Base-by-base conservation (phyloP, 2,113 vertebrate species). In the Hydropotes inermis region DNA sequence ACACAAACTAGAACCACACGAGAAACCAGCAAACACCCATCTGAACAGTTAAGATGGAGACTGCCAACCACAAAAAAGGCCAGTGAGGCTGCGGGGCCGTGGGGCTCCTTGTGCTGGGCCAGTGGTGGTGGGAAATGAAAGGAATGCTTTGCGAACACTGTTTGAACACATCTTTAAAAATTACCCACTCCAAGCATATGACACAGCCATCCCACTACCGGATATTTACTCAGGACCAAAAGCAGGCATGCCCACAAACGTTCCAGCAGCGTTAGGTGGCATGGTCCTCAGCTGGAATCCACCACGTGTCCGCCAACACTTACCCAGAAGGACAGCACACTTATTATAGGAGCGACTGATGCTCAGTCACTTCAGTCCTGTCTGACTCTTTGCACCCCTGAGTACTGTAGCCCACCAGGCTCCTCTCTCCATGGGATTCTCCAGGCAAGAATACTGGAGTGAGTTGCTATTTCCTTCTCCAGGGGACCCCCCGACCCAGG, bases 281-380 rank as follows among this genome's bases (percentile, higher is more conserved):
- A 0, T 0, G 11, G 36, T 3, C 21, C 1, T 23, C 8, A 3
- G 4, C 76, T 3, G 16, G 25, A 23, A 45, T 19, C 50, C 50
- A 7, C 30, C 52, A 7, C 11, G 9, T 0, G 47, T 7, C 47
- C 7, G 0, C 9, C 19, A 1, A 30, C 6, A 25, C 12, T 0
- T 17, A 6, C 14, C 6, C 0, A 12, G 61, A 6, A 7, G 52
- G 52, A 30, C 27, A 7, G 5, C 33, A 0, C 4, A 3, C 1
- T 7, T 7, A 0, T 1, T 7, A 76, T 2, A 27, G 36, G 11
- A 13, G 36, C 11, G 4, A 1, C 23, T 76, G 21, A 13, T 1
- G 36, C 70, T 13, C 12, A 43, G 6, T 23, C 6, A 21, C 39
- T 27, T 43, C 15, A 16, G 70, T 27, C 23, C 36, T 3, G 23